A percentile compares a stretch with the other conserved stretches of the same genome.
Evolutionary conservation across 2,113 vertebrate genomes (phyloP).

Genomic region (Paradoxurus hermaphroditus): DNA sequence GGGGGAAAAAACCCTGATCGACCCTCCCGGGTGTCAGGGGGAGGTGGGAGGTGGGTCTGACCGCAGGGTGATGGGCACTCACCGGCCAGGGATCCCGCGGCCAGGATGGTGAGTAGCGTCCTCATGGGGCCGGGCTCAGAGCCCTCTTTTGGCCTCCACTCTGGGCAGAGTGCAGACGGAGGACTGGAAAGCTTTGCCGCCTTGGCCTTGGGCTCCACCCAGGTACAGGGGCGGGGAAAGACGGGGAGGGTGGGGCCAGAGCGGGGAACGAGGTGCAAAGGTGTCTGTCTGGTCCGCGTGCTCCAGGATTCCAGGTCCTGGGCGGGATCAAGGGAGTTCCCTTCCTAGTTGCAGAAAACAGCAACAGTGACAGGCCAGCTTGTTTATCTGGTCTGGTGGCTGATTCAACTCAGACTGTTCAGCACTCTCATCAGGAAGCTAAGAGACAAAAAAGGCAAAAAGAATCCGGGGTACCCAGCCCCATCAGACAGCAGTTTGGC

Average conservation of each 20-base stretch:
- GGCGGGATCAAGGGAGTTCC: constrained; percentile 67
- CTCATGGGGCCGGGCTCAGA: constrained; percentile 62
- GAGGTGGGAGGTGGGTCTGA: background rate
- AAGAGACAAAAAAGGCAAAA: background rate
- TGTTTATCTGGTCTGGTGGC: constrained; percentile 70
- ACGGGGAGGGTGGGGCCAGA: background rate
- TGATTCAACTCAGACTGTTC: constrained; percentile 52
- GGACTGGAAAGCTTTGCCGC: constrained; percentile 25
- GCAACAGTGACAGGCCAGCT: background rate
- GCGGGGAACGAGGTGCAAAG: constrained; percentile 67
- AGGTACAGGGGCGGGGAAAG: constrained; percentile 35
- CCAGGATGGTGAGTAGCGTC: constrained; percentile 71
- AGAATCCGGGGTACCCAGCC: background rate
- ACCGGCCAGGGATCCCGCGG: constrained; percentile 73
- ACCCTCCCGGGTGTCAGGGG: rapidly evolving
- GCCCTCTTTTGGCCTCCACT: background rate
- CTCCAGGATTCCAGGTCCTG: constrained; percentile 62
- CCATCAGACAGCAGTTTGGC: background rate
- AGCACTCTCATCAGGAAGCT: background rate
- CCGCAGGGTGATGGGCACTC: constrained; percentile 52
- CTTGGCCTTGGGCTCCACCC: constrained; percentile 60
- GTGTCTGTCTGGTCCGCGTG: constrained; percentile 44
- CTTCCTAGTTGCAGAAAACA: background rate
- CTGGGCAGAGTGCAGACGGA: background rate
- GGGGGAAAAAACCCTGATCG: no score